Conservation (phyloP, 1,140 invertebrate genomes). For the Danaus plexippus region DNA sequence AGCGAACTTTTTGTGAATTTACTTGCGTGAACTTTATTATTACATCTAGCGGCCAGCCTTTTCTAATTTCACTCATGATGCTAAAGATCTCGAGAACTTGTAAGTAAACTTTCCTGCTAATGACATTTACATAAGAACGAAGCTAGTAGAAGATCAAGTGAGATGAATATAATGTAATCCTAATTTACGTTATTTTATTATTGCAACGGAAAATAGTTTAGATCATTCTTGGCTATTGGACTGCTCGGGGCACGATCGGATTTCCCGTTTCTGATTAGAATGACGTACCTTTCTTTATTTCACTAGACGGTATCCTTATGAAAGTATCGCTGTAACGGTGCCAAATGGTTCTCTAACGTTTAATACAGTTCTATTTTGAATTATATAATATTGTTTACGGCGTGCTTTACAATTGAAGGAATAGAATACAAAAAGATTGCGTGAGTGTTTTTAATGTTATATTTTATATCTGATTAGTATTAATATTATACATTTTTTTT, state of each 20-base stretch:
- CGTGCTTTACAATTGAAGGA: too few relatives aligned
- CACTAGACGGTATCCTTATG: slow-evolving; percentile 42
- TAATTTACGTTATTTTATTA: slow-evolving; percentile 25
- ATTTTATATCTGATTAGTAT: too few relatives aligned
- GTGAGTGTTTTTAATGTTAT: too few relatives aligned
- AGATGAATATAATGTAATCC: slow-evolving; percentile 25
- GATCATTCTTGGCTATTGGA: slow-evolving; percentile 12
- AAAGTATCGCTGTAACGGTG: slow-evolving; percentile 53
- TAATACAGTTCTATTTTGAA: too few relatives aligned
- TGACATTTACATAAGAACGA: slow-evolving; percentile 24
- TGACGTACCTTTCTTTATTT: slow-evolving; percentile 50
- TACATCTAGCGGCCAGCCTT: slow-evolving; percentile 22
- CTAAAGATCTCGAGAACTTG: slow-evolving; percentile 35
- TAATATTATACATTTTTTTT: too few relatives aligned
- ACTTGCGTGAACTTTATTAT: slow-evolving; percentile 31
- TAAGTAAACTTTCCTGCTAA: slow-evolving; percentile 49
- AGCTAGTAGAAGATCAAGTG: slow-evolving; percentile 22
- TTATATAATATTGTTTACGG: too few relatives aligned
- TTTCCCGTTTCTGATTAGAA: slow-evolving; percentile 56
- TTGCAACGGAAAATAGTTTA: slow-evolving; percentile 11
- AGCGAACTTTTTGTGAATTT: slow-evolving; percentile 51
- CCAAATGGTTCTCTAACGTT: slow-evolving; percentile 17
- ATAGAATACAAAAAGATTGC: too few relatives aligned
- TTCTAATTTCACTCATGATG: slow-evolving; percentile 36
- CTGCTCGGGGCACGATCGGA: slow-evolving; percentile 39